Evolutionary conservation across 2,888 invertebrate species (phyloP).

Genomic region (Apodemia mormo): DNA sequence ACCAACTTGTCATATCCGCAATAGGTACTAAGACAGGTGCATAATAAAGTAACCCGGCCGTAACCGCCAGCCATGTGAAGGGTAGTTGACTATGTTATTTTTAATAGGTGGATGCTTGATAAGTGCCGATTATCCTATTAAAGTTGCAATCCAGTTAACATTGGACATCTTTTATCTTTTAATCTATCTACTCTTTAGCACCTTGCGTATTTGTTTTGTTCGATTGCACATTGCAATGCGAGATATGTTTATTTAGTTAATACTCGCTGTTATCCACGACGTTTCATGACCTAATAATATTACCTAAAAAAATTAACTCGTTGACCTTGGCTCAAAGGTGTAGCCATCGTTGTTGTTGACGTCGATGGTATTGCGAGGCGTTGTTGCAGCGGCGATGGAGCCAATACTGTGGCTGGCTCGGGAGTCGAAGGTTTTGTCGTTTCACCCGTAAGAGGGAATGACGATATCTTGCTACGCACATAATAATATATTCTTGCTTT

Average conservation of each 20-base stretch:
- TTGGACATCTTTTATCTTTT: slow-evolving; percentile 6
- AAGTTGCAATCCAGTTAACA: slow-evolving; percentile 8
- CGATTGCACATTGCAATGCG: background rate
- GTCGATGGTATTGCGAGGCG: too few relatives aligned
- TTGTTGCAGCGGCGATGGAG: too few relatives aligned
- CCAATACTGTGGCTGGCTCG: too few relatives aligned
- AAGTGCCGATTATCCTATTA: slow-evolving; percentile 17
- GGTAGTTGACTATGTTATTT: background rate
- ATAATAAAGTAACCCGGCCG: background rate
- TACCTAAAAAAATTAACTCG: too few relatives aligned
- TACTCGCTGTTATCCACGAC: background rate
- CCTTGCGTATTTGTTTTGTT: slow-evolving; percentile 16
- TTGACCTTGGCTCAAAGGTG: too few relatives aligned
- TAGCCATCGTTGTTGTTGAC: too few relatives aligned
- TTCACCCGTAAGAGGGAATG: too few relatives aligned
- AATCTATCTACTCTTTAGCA: background rate
- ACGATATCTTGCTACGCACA: too few relatives aligned
- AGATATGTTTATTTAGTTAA: background rate
- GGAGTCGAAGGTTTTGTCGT: too few relatives aligned
- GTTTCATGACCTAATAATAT: background rate
- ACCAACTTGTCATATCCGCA: background rate
- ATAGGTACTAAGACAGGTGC: background rate
- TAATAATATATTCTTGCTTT: too few relatives aligned
- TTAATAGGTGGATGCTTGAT: slow-evolving; percentile 13
- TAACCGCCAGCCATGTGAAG: background rate